Conservation (phyloP, 2,113 vertebrate genomes). For the Sterrhoptilus dennistouni region DNA sequence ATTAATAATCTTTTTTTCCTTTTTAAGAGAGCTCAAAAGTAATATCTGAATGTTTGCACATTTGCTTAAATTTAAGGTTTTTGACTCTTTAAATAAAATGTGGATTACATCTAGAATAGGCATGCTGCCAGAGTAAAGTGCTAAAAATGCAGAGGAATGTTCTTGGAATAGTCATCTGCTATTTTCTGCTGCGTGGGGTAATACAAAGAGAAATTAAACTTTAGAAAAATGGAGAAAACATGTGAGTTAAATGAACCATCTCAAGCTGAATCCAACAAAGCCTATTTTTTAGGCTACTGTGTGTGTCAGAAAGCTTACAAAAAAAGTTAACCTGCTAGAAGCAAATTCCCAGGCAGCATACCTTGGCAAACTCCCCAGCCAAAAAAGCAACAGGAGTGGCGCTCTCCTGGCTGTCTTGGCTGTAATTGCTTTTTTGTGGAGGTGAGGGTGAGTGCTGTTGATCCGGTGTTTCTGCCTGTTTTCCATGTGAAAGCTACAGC, state of each 20-base stretch:
- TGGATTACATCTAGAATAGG: not conserved
- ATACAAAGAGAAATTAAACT: constrained; percentile 3
- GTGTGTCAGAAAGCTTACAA: not conserved
- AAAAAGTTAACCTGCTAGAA: not conserved
- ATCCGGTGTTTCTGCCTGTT: not conserved
- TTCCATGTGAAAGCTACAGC: not conserved
- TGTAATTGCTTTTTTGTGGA: not conserved
- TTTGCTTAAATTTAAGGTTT: not conserved
- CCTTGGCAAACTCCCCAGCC: not conserved
- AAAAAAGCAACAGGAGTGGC: not conserved
- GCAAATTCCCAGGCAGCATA: not conserved
- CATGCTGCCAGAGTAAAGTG: not conserved
- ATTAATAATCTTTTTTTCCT: not conserved
- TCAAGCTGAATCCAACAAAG: not conserved
- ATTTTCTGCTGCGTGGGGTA: constrained; percentile 8
- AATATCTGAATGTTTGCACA: not conserved
- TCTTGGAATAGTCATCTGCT: constrained; percentile 27
- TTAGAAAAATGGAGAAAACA: not conserved
- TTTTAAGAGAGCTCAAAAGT: not conserved
- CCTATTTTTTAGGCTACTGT: not conserved
- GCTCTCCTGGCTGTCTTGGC: not conserved
- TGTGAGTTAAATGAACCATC: not conserved
- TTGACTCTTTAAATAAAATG: not conserved
- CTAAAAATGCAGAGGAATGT: constrained; percentile 12
- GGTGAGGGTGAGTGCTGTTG: not conserved